A percentile compares a stretch with the other conserved stretches of the same genome.
phyloP scores from a whole-genome alignment of 1,140 invertebrate genomes.

The Zaprionus davidi region DNA sequence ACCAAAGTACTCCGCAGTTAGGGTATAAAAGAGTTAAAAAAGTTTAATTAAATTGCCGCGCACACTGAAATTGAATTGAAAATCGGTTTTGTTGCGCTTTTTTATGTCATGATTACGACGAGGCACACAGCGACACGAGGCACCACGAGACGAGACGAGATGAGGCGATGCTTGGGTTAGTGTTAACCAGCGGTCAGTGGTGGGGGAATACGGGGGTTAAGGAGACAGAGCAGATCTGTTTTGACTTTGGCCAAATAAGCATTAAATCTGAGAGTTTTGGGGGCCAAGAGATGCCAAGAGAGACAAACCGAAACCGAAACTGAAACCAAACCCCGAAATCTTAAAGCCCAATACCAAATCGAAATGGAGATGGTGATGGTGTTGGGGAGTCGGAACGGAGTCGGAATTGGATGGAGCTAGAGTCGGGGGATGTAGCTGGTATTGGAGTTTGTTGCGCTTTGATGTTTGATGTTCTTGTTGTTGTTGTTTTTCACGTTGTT shows the following conservation, averaged over 20 bases:
- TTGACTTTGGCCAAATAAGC: slow-evolving; percentile 81
- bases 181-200: neutral
- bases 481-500: neutral
- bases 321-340: slow-evolving; percentile 6
- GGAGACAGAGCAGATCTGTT: slow-evolving; percentile 71
- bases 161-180: slow-evolving; percentile 9
- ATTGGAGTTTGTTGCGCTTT: slow-evolving; percentile 61
- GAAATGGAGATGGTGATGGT: neutral
- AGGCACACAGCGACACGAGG: slow-evolving; percentile 1
- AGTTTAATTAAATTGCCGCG: slow-evolving; percentile 75
- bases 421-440: slow-evolving; percentile 5
- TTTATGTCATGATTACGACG: slow-evolving; percentile 77
- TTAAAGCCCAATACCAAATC: slow-evolving; percentile 7
- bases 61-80: slow-evolving; percentile 78
- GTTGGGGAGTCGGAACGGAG: neutral
- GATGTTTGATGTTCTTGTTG: slow-evolving; percentile 47
- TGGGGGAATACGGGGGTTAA: neutral
- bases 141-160: neutral
- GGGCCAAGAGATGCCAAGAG: slow-evolving; percentile 15
- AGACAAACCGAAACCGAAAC: slow-evolving; percentile 14
- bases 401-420: slow-evolving; percentile 7
- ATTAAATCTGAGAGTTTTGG: slow-evolving; percentile 76
- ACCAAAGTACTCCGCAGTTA: neutral
- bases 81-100: slow-evolving; percentile 81
- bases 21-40: slow-evolving; percentile 29